Evolutionary conservation across 2,797 vertebrate genomes (phyloP).

Genomic region (Sarcophilus harrisii): DNA sequence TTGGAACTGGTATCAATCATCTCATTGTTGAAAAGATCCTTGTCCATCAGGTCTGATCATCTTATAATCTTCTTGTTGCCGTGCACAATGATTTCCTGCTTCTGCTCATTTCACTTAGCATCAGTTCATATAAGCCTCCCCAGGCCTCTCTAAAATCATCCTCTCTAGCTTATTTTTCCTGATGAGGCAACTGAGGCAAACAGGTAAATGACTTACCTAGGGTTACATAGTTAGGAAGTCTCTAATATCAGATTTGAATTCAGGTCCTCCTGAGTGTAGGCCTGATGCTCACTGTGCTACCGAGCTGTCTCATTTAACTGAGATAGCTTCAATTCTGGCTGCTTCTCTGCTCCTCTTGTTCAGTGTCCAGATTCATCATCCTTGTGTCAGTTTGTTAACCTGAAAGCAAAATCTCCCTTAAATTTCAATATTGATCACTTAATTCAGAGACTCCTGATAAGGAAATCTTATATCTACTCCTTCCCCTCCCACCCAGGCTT

Average conservation of each 20-base stretch:
- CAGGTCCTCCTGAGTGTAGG: neutral
- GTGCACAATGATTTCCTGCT: too few species aligned
- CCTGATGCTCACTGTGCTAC: neutral
- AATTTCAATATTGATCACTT: neutral
- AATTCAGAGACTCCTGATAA: neutral
- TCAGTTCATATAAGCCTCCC: too few species aligned
- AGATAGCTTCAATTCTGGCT: neutral
- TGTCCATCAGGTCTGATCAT: too few species aligned
- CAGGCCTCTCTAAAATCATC: too few species aligned
- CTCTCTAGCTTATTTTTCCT: neutral
- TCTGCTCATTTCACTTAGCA: too few species aligned
- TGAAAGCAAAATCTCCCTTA: neutral
- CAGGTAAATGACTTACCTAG: neutral
- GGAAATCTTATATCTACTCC: neutral
- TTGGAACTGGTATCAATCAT: too few species aligned
- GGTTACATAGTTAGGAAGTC: neutral
- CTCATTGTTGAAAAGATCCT: too few species aligned
- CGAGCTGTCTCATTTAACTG: neutral
- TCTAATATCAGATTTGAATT: neutral
- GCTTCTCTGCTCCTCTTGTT: neutral
- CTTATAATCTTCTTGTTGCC: too few species aligned
- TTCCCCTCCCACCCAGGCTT: neutral
- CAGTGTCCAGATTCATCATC: neutral
- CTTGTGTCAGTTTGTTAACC: neutral
- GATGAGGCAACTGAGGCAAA: neutral